Base-by-base conservation (phyloP, 64 coral and sea anemone species). In the Stichodactyla mertensii region DNA sequence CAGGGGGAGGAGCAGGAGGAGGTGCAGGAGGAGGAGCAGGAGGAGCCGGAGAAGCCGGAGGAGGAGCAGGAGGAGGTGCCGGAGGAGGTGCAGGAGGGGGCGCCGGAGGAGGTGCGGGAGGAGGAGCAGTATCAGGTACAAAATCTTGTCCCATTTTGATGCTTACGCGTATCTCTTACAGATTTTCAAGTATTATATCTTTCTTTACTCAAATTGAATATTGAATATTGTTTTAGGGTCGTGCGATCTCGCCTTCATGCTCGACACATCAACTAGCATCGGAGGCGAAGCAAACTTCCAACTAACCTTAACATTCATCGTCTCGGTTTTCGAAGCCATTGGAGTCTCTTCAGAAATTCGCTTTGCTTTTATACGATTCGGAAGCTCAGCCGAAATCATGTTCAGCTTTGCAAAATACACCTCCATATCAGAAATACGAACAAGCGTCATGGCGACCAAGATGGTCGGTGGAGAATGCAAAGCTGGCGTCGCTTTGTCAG, bases 281-380 rank as follows among this genome's bases (percentile, higher is more conserved):
- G 59, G 77, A n/a, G 77, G 87, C 13, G 54, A 88, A 22, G 83
- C 83, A 12, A 79, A 88, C 77, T 88, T 88, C 26, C n/a, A 81
- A 60, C 56, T 88, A 36, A 19, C 53, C 20, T 16, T 81, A 27
- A 52, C 45, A 26, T 88, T 88, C 57, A 82, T 88, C 59, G 27
- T 58, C 55, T 23, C 54, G 0, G 87, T 88, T 4, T 88, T 93
- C 55, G 74, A 89, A 11, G 82, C 69, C 22, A 92, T 97, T 70
- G 86, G 91, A 7, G 87, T 92, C 69, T 85, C 82, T 26, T 85
- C 88, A 27, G 28, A 80, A 51, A 97, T 93, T 77, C 91, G 91
- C 19, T 93, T 97, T 27, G 91, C 87, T 23, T 84, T 97, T 4
- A 89, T 97, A 24, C 86, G 82, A 14, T 97, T 97, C 71, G 92